These are phyloP conservation scores for Peromyscus leucopus DNA, from an alignment of 2,113 vertebrate species.

Conservation along the genomic window DNA sequence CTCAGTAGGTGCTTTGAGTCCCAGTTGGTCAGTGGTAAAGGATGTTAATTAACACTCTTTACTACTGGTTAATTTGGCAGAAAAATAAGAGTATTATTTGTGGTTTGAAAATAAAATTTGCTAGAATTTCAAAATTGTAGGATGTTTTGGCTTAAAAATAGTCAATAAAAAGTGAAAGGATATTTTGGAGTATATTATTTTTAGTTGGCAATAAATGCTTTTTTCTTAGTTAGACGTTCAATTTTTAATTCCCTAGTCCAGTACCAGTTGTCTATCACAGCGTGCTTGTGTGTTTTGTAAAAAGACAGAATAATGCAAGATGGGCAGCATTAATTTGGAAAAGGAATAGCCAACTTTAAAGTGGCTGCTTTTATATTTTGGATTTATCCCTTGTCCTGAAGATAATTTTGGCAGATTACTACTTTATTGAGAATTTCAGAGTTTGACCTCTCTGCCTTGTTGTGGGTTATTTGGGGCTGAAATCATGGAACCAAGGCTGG, in stretches of 20 bases:
- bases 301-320: slow-evolving; percentile 63
- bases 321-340: slow-evolving; percentile 44
- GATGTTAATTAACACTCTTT: slow-evolving; percentile 52
- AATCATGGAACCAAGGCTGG: slow-evolving; percentile 41
- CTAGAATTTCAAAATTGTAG: slow-evolving; percentile 62
- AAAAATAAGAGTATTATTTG: slow-evolving; percentile 54
- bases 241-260: slow-evolving; percentile 56
- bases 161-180: slow-evolving; percentile 67
- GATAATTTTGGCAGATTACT: slow-evolving; percentile 57
- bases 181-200: slow-evolving; percentile 64
- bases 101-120: slow-evolving; percentile 64
- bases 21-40: slow-evolving; percentile 41
- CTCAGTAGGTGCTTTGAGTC: slow-evolving; percentile 58
- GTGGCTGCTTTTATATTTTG: slow-evolving; percentile 47
- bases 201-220: slow-evolving; percentile 66
- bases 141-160: slow-evolving; percentile 65
- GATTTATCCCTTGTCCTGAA: slow-evolving; percentile 33
- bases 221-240: slow-evolving; percentile 62
- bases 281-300: slow-evolving; percentile 57
- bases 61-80: slow-evolving; percentile 50
- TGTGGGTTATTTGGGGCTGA: slow-evolving; percentile 57
- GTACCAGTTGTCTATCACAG: slow-evolving; percentile 54
- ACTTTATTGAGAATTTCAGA: slow-evolving; percentile 61
- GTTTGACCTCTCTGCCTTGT: slow-evolving; percentile 62
- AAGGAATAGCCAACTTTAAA: slow-evolving; percentile 46